A percentile compares a stretch with the other conserved stretches of the same genome.
Evolutionary conservation across 2,888 invertebrate genomes (phyloP).

Genomic region (Drosophila algonquin): DNA sequence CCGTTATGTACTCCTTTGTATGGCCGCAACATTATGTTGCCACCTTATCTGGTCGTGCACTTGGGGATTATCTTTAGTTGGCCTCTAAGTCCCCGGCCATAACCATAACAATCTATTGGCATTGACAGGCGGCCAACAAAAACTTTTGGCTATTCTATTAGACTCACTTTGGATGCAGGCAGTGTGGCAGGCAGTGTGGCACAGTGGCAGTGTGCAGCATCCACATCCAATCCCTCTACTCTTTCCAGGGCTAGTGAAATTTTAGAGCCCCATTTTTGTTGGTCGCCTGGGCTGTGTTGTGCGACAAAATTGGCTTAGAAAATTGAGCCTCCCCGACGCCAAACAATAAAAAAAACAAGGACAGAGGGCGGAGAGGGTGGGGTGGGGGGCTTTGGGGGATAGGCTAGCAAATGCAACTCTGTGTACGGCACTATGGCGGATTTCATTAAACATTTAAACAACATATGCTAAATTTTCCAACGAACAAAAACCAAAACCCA

Average conservation of each 20-base stretch:
- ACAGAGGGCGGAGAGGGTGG: neutral
- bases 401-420: conserved; percentile 70
- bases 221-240: neutral
- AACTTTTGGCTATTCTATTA: conserved; percentile 49
- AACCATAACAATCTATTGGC: conserved; percentile 60
- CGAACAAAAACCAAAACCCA: neutral
- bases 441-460: conserved; percentile 77
- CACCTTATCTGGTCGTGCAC: conserved; percentile 26
- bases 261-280: no score
- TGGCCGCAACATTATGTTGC: conserved; percentile 21
- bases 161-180: conserved; percentile 53
- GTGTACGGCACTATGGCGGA: conserved; percentile 67
- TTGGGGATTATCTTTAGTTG: conserved; percentile 28
- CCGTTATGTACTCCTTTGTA: neutral
- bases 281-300: conserved; percentile 42
- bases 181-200: conserved; percentile 1
- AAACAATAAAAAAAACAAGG: conserved; percentile 8
- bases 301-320: conserved; percentile 77
- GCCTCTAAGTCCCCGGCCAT: neutral
- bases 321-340: conserved; percentile 63
- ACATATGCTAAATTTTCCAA: conserved; percentile 74
- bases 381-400: neutral
- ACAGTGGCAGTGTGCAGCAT: neutral
- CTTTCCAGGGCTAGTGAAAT: conserved; percentile 22
- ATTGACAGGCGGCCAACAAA: conserved; percentile 38